phyloP scores from a whole-genome alignment of 2,113 vertebrate species.

The Prolemur simus region DNA sequence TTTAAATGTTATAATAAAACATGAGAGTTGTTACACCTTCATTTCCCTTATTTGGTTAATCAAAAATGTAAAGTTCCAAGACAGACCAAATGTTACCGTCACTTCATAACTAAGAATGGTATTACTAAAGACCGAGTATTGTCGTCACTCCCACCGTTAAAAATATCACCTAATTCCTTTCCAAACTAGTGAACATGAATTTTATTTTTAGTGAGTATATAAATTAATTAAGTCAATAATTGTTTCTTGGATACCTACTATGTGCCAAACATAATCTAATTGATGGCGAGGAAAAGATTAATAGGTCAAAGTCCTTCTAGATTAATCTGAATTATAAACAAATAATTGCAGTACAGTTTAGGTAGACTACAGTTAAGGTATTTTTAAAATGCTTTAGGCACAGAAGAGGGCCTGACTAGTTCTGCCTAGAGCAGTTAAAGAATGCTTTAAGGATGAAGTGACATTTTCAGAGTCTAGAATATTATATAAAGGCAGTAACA shows the following conservation, averaged over 20 bases:
- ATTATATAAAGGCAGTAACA: neutral
- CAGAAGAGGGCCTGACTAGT: neutral
- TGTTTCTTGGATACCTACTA: neutral
- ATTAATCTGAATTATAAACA: constrained; percentile 14
- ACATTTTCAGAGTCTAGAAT: neutral
- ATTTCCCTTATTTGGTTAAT: neutral
- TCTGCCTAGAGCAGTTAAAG: neutral
- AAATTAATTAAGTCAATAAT: neutral
- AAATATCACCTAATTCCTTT: neutral
- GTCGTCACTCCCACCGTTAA: neutral
- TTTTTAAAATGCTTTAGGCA: neutral
- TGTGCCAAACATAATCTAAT: neutral
- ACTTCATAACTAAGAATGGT: neutral
- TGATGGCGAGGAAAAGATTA: neutral
- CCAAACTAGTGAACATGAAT: neutral
- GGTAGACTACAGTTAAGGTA: neutral
- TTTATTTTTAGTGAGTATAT: neutral
- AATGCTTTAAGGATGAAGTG: neutral
- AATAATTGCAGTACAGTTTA: neutral
- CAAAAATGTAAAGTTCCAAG: neutral
- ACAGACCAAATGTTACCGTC: neutral
- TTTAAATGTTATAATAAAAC: constrained; percentile 35
- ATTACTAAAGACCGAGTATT: neutral
- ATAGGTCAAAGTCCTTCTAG: neutral
- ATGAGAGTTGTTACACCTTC: neutral